phyloP scores from a whole-genome alignment of 1,140 invertebrate species.

The Ganaspis sp. region DNA sequence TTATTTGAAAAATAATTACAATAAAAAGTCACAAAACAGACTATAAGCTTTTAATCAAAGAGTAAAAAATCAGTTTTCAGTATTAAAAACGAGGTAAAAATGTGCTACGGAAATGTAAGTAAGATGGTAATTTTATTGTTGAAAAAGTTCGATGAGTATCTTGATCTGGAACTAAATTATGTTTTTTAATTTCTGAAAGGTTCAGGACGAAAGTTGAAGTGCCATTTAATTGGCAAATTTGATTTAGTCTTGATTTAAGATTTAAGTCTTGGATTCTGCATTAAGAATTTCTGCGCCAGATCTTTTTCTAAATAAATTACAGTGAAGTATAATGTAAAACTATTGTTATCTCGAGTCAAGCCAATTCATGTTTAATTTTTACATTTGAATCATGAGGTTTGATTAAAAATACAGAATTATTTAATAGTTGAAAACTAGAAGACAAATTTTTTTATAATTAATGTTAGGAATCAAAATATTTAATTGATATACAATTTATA shows the following conservation, averaged over 20 bases:
- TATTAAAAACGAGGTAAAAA: background rate
- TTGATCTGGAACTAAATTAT: background rate
- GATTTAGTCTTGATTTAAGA: background rate
- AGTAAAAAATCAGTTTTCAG: no score
- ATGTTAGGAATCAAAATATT: background rate
- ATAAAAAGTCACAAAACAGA: no score
- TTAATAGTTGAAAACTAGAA: background rate
- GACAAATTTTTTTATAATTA: background rate
- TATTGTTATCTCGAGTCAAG: conserved; percentile 9
- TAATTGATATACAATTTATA: background rate
- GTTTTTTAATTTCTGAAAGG: background rate
- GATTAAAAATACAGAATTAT: background rate
- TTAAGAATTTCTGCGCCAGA: background rate
- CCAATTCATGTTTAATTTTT: background rate
- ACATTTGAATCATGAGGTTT: background rate
- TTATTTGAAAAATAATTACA: no score
- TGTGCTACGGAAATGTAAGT: background rate
- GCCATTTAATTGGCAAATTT: background rate
- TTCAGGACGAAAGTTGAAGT: background rate
- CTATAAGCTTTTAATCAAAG: no score
- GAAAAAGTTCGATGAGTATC: background rate
- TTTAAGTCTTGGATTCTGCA: background rate
- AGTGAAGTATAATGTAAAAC: background rate
- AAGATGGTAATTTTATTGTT: background rate
- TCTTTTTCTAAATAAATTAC: background rate